A percentile compares a stretch with the other conserved stretches of the same genome.
These are phyloP conservation scores for Tinea semifulvella DNA, from an alignment of 2,888 invertebrate species.

Conservation along the genomic window DNA sequence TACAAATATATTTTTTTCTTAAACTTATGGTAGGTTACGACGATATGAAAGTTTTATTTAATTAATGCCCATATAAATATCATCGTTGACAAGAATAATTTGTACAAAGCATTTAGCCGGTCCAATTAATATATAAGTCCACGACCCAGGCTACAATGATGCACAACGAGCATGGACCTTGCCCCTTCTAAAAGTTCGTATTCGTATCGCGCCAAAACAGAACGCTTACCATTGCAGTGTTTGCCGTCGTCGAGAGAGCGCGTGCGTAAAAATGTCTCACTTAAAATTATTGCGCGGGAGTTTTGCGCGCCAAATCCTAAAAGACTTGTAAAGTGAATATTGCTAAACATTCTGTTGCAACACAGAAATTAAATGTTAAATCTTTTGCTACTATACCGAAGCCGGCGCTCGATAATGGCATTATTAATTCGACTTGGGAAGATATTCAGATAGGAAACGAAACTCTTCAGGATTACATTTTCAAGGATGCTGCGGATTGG, in stretches of 20 bases:
- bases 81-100: no score
- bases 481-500: slow-evolving; percentile 64
- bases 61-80: no score
- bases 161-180: slow-evolving; percentile 43
- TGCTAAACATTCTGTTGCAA: neutral
- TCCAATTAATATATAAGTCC: no score
- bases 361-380: neutral
- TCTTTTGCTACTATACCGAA: slow-evolving; percentile 33
- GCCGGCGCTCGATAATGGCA: slow-evolving; percentile 37
- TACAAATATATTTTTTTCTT: no score
- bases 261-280: slow-evolving; percentile 44
- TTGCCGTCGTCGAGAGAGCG: slow-evolving; percentile 26
- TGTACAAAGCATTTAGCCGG: no score
- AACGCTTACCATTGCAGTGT: neutral
- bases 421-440: slow-evolving; percentile 52
- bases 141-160: no score
- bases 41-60: no score
- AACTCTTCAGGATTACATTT: slow-evolving; percentile 68
- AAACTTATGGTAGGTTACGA: no score
- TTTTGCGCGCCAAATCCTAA: slow-evolving; percentile 45
- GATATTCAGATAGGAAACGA: slow-evolving; percentile 63
- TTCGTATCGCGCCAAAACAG: slow-evolving; percentile 42
- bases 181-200: slow-evolving; percentile 27
- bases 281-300: slow-evolving; percentile 57
- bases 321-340: slow-evolving; percentile 17